phyloP scores from a whole-genome alignment of 1,140 invertebrate genomes.

The Trichoplusia ni region DNA sequence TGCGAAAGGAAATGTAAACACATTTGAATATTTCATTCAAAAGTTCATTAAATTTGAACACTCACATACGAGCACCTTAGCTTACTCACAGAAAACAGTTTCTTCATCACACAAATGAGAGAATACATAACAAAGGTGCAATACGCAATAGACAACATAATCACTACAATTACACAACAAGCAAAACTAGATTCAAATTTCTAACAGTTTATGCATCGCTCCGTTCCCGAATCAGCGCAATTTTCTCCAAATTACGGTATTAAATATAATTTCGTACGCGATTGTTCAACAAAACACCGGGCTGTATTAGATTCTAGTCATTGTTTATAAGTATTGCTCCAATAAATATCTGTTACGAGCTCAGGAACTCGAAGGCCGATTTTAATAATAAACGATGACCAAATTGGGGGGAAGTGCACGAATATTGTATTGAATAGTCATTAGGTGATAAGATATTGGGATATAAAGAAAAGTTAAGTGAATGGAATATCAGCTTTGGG shows the following conservation, averaged over 20 bases:
- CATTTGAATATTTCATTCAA: no score
- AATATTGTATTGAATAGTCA: conserved; percentile 3
- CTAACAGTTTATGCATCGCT: not conserved
- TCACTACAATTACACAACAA: not conserved
- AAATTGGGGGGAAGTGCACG: conserved; percentile 7
- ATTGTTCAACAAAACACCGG: conserved; percentile 15
- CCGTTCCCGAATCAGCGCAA: conserved; percentile 5
- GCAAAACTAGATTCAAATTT: not conserved
- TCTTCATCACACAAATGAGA: no score
- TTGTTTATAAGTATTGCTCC: conserved; percentile 16
- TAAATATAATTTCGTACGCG: conserved; percentile 16
- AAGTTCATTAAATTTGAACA: no score
- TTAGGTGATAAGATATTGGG: conserved; percentile 11
- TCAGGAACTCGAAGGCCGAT: not conserved
- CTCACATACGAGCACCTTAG: no score
- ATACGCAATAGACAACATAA: not conserved
- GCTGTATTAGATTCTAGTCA: conserved; percentile 14
- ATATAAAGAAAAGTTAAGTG: conserved; percentile 2
- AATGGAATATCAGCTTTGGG: not conserved
- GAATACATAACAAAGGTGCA: no score
- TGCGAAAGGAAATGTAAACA: no score
- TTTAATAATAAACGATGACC: conserved; percentile 19
- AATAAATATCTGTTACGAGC: conserved; percentile 8
- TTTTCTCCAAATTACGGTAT: conserved; percentile 18
- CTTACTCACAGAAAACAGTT: no score